These are phyloP conservation scores for Zaprionus nigranus DNA, from an alignment of 1,140 invertebrate species.

Conservation along the genomic window DNA sequence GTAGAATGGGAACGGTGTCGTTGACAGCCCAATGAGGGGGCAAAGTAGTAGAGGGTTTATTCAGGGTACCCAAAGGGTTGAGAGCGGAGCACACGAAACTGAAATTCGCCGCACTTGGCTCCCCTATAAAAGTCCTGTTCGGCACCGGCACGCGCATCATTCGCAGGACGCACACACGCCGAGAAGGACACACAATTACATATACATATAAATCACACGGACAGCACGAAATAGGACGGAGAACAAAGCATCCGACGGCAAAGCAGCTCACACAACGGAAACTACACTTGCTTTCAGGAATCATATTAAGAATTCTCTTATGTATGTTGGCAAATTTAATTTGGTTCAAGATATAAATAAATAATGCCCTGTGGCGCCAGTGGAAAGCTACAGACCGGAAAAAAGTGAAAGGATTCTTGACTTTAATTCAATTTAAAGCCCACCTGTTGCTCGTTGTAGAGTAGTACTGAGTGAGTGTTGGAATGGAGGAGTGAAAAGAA, in stretches of 20 bases:
- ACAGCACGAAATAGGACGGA: conserved; percentile 9
- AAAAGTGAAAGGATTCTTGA: conserved; percentile 20
- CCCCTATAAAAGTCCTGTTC: conserved; percentile 61
- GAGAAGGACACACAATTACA: conserved; percentile 31
- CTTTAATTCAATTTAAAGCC: conserved; percentile 14
- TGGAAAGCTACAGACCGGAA: background rate
- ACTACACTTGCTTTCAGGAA: background rate
- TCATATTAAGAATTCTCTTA: conserved; percentile 24
- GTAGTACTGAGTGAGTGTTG: background rate
- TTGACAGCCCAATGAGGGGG: conserved; percentile 23
- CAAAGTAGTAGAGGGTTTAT: background rate
- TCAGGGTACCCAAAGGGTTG: conserved; percentile 13
- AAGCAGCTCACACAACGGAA: background rate
- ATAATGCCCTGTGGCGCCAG: conserved; percentile 17
- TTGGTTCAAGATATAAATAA: conserved; percentile 24
- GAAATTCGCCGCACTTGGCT: background rate
- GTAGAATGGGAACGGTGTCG: background rate
- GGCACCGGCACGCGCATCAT: conserved; percentile 52
- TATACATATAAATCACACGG: conserved; percentile 12
- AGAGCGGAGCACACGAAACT: conserved; percentile 18
- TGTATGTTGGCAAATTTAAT: conserved; percentile 30
- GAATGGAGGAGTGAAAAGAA: background rate
- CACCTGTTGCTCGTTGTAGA: conserved; percentile 15
- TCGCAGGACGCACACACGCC: conserved; percentile 47
- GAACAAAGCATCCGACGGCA: conserved; percentile 1